Evolutionary conservation across 1,140 invertebrate species (phyloP).

Genomic region (Ylistrum balloti): DNA sequence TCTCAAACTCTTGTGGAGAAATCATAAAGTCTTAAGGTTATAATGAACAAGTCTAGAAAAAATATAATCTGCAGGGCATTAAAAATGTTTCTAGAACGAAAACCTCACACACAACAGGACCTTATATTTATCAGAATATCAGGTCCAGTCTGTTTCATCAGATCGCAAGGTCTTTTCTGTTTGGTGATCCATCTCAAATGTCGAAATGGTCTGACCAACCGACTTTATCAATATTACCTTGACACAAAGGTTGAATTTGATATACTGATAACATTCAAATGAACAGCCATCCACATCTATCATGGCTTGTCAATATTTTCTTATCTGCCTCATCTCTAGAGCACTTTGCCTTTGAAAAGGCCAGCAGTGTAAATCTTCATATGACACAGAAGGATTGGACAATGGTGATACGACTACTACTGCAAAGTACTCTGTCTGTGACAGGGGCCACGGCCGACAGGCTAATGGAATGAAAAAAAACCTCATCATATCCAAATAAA

Average conservation of each 20-base stretch:
- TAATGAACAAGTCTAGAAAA: background rate
- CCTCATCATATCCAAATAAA: background rate
- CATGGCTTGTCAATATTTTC: constrained; percentile 26
- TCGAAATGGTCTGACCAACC: background rate
- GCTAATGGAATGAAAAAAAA: background rate
- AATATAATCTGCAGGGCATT: background rate
- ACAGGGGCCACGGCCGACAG: background rate
- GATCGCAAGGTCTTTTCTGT: background rate
- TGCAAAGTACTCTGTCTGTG: background rate
- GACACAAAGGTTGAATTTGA: background rate
- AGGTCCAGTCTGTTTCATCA: background rate
- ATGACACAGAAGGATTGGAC: background rate
- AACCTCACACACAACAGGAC: background rate
- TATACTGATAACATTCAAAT: constrained; percentile 17
- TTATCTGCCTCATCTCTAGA: background rate
- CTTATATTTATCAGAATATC: background rate
- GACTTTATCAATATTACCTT: background rate
- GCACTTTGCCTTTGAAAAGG: background rate
- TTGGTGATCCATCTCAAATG: background rate
- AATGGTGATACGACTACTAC: background rate
- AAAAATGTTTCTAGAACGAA: background rate
- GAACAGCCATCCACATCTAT: constrained; percentile 37
- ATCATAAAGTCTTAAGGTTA: background rate
- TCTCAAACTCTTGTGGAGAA: background rate
- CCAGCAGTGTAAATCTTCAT: background rate